These are phyloP conservation scores for Trichacis sp. DNA, from an alignment of 2,888 invertebrate genomes.

Conservation along the genomic window DNA sequence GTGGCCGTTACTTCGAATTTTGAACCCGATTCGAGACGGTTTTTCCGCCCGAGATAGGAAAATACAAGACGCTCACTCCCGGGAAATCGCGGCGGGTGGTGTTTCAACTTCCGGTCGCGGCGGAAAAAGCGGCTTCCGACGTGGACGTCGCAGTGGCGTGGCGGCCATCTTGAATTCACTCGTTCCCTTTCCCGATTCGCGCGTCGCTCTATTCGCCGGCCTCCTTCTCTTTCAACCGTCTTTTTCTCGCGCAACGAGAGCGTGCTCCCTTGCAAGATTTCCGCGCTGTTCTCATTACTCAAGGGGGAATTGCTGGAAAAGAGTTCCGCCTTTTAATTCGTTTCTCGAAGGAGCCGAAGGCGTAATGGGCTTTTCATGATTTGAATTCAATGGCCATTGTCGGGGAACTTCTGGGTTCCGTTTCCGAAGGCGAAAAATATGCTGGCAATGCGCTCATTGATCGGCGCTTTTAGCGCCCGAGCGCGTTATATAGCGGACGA, in stretches of 20 bases:
- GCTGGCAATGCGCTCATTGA: conserved; percentile 27
- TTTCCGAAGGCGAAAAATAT: conserved; percentile 27
- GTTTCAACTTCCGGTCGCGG: conserved; percentile 36
- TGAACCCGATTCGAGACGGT: neutral
- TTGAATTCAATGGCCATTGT: conserved; percentile 45
- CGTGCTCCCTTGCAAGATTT: conserved; percentile 11
- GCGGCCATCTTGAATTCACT: conserved; percentile 59
- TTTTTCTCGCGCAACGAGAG: too few species aligned
- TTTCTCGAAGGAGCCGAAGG: conserved; percentile 30
- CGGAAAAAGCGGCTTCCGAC: conserved; percentile 51
- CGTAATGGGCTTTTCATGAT: conserved; percentile 43
- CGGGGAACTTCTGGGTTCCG: conserved; percentile 33
- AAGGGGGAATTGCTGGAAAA: conserved; percentile 33
- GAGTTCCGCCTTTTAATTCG: conserved; percentile 40
- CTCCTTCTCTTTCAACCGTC: conserved; percentile 35
- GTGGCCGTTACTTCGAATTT: conserved; percentile 53
- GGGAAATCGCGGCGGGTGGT: conserved; percentile 12
- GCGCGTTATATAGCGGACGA: conserved; percentile 18
- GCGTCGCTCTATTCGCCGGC: conserved; percentile 52
- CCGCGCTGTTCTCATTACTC: conserved; percentile 29
- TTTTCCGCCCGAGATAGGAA: conserved; percentile 9
- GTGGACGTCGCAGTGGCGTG: conserved; percentile 48
- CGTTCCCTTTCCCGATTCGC: conserved; percentile 49
- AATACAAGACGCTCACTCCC: conserved; percentile 14
- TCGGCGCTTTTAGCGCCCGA: conserved; percentile 22